A percentile compares a stretch with the other conserved stretches of the same genome.
These are phyloP conservation scores for Sturmia bella DNA, from an alignment of 2,888 invertebrate genomes.

Conservation along the genomic window DNA sequence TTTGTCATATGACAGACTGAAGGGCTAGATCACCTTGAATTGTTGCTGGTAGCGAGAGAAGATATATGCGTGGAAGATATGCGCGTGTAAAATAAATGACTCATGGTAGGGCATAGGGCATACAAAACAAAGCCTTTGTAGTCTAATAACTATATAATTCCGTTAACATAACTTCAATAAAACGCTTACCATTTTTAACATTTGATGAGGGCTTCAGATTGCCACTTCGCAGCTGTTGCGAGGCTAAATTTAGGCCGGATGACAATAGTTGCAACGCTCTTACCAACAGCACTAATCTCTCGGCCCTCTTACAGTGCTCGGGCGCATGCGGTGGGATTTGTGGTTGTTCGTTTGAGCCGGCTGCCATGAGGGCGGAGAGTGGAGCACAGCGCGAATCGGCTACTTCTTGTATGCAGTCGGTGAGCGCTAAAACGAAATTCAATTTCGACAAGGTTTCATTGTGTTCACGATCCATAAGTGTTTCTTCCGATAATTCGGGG, in stretches of 20 bases:
- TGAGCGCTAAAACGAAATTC: slow-evolving; percentile 97
- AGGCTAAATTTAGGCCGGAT: slow-evolving; percentile 95
- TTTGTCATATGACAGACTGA: too few relatives aligned
- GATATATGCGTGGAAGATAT: too few relatives aligned
- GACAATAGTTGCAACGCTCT: slow-evolving; percentile 96
- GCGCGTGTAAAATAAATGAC: too few relatives aligned
- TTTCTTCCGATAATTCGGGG: slow-evolving; percentile 97
- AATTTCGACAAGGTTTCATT: slow-evolving; percentile 98
- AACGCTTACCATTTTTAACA: slow-evolving; percentile 90
- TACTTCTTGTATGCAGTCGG: slow-evolving; percentile 96
- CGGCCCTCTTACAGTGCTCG: slow-evolving; percentile 81
- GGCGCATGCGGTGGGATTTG: slow-evolving; percentile 82
- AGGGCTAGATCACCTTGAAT: too few relatives aligned
- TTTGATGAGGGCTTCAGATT: slow-evolving; percentile 94
- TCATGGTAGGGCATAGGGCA: too few relatives aligned
- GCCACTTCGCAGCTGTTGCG: slow-evolving; percentile 91
- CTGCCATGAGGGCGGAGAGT: slow-evolving; percentile 85
- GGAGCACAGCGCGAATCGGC: slow-evolving; percentile 91
- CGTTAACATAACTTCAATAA: too few relatives aligned
- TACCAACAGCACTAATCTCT: slow-evolving; percentile 80
- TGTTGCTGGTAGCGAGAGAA: too few relatives aligned
- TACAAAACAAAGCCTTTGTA: too few relatives aligned
- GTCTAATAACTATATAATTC: too few relatives aligned
- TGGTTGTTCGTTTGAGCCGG: slow-evolving; percentile 75
- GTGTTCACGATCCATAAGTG: slow-evolving; percentile 96